These are phyloP conservation scores for Sphenodon punctatus DNA, from an alignment of 2,797 vertebrate genomes.

Conservation along the genomic window DNA sequence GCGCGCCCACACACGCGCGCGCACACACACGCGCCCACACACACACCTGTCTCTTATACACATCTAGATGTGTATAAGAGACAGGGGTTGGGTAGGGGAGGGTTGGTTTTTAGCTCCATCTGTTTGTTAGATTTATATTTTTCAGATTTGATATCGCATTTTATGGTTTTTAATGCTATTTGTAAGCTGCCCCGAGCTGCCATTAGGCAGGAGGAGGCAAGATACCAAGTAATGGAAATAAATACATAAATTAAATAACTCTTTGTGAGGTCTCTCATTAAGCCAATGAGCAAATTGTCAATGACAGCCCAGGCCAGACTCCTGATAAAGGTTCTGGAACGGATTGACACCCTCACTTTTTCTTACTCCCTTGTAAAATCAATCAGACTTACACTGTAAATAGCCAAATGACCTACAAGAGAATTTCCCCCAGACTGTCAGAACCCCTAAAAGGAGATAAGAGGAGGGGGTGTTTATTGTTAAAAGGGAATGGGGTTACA, in stretches of 20 bases:
- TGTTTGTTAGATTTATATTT: too few species aligned
- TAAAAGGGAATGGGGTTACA: background rate
- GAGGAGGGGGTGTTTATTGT: background rate
- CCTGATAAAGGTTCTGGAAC: slow-evolving; percentile 39
- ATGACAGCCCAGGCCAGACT: slow-evolving; percentile 5
- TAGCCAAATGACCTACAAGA: slow-evolving; percentile 13
- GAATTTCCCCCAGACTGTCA: slow-evolving; percentile 16
- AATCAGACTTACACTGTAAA: slow-evolving; percentile 23
- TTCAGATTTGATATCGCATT: too few species aligned
- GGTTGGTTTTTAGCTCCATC: too few species aligned
- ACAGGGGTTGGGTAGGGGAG: too few species aligned
- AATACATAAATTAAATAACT: too few species aligned
- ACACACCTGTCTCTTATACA: too few species aligned
- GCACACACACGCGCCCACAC: background rate
- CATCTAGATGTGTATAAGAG: too few species aligned
- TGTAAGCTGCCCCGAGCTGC: too few species aligned
- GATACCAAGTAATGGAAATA: too few species aligned
- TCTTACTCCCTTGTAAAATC: slow-evolving; percentile 31
- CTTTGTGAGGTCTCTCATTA: slow-evolving; percentile 3
- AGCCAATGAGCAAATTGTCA: slow-evolving; percentile 38
- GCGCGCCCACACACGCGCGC: background rate
- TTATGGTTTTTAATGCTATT: too few species aligned
- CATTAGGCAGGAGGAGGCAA: too few species aligned
- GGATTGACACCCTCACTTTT: slow-evolving; percentile 24
- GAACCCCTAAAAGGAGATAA: background rate